A percentile compares a stretch with the other conserved stretches of the same genome.
Conservation (phyloP, 1,140 invertebrate species). For the Gryllus bimaculatus region DNA sequence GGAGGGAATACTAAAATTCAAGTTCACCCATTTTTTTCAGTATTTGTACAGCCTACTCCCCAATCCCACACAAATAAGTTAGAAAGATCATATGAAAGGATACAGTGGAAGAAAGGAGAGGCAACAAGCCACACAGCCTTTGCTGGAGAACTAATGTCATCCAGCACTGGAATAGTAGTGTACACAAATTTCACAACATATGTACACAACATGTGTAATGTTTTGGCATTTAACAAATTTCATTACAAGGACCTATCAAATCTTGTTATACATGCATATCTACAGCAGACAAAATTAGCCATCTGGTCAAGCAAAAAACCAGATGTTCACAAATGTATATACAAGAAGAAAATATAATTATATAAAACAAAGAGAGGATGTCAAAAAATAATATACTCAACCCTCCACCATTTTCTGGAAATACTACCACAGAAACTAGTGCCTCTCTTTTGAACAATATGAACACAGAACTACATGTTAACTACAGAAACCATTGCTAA, state of each 20-base stretch:
- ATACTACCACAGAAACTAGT: slow-evolving; percentile 13
- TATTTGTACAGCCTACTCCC: background rate
- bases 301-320: slow-evolving; percentile 9
- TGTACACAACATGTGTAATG: slow-evolving; percentile 7
- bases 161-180: slow-evolving; percentile 6
- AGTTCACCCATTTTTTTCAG: background rate
- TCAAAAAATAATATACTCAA: slow-evolving; percentile 12
- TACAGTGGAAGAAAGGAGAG: background rate
- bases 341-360: slow-evolving; percentile 8
- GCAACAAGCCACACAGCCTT: background rate
- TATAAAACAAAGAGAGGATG: slow-evolving; percentile 15
- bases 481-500: slow-evolving; percentile 13
- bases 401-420: slow-evolving; percentile 16
- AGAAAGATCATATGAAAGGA: slow-evolving; percentile 5
- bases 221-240: slow-evolving; percentile 11
- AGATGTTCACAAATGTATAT: slow-evolving; percentile 13
- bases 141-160: background rate
- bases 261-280: slow-evolving; percentile 8
- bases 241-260: background rate
- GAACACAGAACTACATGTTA: slow-evolving; percentile 1
- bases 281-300: slow-evolving; percentile 16
- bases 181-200: slow-evolving; percentile 20
- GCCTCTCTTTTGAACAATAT: background rate
- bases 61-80: slow-evolving; percentile 4
- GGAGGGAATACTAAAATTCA: slow-evolving; percentile 16